Base-by-base conservation (phyloP, 2,888 invertebrate species). In the Luperina testacea region DNA sequence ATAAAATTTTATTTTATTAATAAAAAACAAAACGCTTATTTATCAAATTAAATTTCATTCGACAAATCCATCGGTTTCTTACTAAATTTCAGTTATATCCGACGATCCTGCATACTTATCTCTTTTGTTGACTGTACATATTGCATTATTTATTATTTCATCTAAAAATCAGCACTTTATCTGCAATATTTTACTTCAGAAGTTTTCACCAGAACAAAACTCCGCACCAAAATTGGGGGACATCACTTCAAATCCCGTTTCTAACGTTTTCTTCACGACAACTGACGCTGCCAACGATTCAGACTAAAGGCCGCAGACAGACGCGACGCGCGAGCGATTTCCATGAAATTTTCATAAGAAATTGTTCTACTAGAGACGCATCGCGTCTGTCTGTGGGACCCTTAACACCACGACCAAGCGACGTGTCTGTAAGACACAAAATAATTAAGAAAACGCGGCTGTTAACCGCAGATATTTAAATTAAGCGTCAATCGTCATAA, bases 401-500 rank as follows among this genome's bases (percentile, higher is more conserved):
- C 11, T 11, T n/a, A 57, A 53, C 20, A 32, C 24, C 38, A 32
- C 24, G 17, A 51, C 38, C 4, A 27, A 17, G 27, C n/a, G n/a
- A 24, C 53, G 63, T n/a, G 32, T 7, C 32, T 24, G 3, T 32
- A 24, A 67, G 4, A 64, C 2, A 42, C 13, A 42, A 69, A 78
- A 72, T 79, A 65, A 75, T 75, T 72, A 83, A 81, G 70, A 71
- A 71, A 73, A 81, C 24, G 27, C 63, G 63, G 42, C 64, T 57
- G 38, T 61, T 75, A 72, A 57, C 71, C 72, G 27, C 63, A 68
- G 67, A 78, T 77, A 85, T 85, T 78, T 73, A 73, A 84, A 82
- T 73, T 42, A 72, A 38, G 64, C 82, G 69, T 85, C 85, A 77
- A 82, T 77, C 72, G 65, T 64, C 59, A 64, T 82, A 72, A 85